Evolutionary conservation across 2,888 invertebrate genomes (phyloP), one percentile per base, ranked within the genome.

Genomic region (Nemotelus pantherinus): DNA sequence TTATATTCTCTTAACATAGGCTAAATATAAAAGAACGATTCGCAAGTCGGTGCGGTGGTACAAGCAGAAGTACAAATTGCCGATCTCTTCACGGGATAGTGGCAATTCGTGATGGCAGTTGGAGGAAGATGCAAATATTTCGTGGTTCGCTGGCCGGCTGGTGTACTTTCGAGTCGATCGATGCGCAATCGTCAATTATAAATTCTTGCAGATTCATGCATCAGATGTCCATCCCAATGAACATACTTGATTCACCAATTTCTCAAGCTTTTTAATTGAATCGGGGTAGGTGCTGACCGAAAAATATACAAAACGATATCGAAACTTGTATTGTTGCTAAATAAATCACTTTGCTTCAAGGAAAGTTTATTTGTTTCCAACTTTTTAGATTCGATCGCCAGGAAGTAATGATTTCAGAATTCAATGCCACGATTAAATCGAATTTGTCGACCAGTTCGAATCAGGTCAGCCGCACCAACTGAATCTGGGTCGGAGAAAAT

Each of bases 401-500:
- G 53, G 53, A 58, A 58, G 25, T 58, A 58, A 25, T 25, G 25
- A 58, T 25, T 43, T 1, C 41, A 4, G 10, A 63, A 9, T 63
- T 63, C 39, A 63, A 63, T 39, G 63, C 43, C 63, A 25, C 63
- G 43, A 63, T 3, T 7, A 6, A 68, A 77, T 77, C 63, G 50
- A 50, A 50, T 50, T 50, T 3, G 67, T 78, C 48, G 70, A 74
- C 41, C 77, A 48, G 71, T 75, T 74, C 76, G 76, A 77, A 67
- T 78, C 80, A 76, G 76, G 65, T 71, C 41, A 71, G 47, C 71
- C 71, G 58, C 53, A 68, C 72, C 65, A 72, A 78, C 78, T 78
- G 78, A 78, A 72, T 72, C 44, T 78, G 64, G 72, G 71, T 76
- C 70, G 65, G 45, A 9, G 43, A 71, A 47, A 55, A 39, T 6